phyloP scores from a whole-genome alignment of 2,113 vertebrate genomes.

The Nymphicus hollandicus region DNA sequence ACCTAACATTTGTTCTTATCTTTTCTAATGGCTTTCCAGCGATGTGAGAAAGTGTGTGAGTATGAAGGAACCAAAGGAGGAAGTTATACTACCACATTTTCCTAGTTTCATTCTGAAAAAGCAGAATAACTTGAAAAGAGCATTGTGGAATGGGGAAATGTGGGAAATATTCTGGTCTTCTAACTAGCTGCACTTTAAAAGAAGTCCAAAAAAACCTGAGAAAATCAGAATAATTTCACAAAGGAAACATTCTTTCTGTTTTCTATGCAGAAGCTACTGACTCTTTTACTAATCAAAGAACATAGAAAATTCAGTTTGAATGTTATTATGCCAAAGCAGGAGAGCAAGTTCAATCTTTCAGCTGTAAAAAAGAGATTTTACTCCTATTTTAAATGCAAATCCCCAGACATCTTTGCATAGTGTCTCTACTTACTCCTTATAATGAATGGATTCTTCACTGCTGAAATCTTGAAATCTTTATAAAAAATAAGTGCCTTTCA shows the following conservation, averaged over 20 bases:
- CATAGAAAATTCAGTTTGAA: slow-evolving; percentile 49
- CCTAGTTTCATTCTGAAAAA: neutral
- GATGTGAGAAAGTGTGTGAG: neutral
- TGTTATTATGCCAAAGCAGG: slow-evolving; percentile 25
- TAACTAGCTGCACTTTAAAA: neutral
- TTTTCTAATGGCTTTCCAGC: neutral
- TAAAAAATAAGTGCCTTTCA: slow-evolving; percentile 13
- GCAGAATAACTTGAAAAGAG: neutral
- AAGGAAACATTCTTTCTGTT: slow-evolving; percentile 7
- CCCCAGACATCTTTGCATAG: slow-evolving; percentile 28
- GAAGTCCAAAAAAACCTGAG: neutral
- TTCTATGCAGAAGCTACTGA: neutral
- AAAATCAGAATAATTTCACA: slow-evolving; percentile 40
- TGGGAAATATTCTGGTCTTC: neutral
- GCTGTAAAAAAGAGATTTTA: slow-evolving; percentile 38
- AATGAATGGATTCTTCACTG: slow-evolving; percentile 31
- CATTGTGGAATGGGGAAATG: neutral
- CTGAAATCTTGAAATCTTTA: slow-evolving; percentile 55
- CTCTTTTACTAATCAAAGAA: slow-evolving; percentile 43
- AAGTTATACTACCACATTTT: neutral
- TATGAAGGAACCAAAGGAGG: neutral
- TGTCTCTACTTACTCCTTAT: neutral
- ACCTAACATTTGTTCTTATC: neutral
- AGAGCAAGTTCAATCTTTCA: slow-evolving; percentile 46
- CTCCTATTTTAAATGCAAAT: slow-evolving; percentile 55